phyloP scores from a whole-genome alignment of 1,140 invertebrate species.

The Drosophila neocordata region DNA sequence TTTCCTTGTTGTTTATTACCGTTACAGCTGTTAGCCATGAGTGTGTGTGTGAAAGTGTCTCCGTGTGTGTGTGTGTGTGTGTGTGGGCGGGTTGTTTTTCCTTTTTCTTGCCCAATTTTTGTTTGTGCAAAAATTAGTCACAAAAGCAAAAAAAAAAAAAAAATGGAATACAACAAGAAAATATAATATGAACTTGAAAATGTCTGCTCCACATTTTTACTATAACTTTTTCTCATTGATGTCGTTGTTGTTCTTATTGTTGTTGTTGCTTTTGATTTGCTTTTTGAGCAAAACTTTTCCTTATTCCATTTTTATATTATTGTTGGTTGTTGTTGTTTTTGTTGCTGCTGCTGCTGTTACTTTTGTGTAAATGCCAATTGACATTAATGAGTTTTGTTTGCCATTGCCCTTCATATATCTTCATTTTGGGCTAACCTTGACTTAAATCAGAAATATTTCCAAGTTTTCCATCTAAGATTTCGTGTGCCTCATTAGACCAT shows the following conservation, averaged over 20 bases:
- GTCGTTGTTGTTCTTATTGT: conserved; percentile 22
- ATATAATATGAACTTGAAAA: conserved; percentile 58
- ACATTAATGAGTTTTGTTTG: conserved; percentile 61
- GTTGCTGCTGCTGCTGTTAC: conserved; percentile 21
- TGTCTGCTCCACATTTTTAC: conserved; percentile 35
- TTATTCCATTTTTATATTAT: not conserved
- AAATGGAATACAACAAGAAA: conserved; percentile 13
- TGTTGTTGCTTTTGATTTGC: conserved; percentile 32
- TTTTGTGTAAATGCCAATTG: conserved; percentile 54
- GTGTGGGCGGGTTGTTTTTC: conserved; percentile 37
- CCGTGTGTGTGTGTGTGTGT: conserved; percentile 7
- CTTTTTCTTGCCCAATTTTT: conserved; percentile 33
- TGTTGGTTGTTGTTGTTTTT: conserved; percentile 37
- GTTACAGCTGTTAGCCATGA: conserved; percentile 64
- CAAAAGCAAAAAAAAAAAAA: conserved; percentile 17
- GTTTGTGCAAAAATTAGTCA: conserved; percentile 71
- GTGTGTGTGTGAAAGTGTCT: conserved; percentile 13
- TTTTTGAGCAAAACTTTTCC: conserved; percentile 58
- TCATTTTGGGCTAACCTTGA: conserved; percentile 37
- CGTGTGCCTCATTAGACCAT: not conserved
- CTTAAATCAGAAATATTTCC: conserved; percentile 31
- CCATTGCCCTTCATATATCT: not conserved
- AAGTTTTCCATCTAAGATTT: conserved; percentile 13
- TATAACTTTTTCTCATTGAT: conserved; percentile 22
- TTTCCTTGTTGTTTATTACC: conserved; percentile 69